phyloP scores from a whole-genome alignment of 2,888 invertebrate genomes.

The Acanthoscelides obtectus region DNA sequence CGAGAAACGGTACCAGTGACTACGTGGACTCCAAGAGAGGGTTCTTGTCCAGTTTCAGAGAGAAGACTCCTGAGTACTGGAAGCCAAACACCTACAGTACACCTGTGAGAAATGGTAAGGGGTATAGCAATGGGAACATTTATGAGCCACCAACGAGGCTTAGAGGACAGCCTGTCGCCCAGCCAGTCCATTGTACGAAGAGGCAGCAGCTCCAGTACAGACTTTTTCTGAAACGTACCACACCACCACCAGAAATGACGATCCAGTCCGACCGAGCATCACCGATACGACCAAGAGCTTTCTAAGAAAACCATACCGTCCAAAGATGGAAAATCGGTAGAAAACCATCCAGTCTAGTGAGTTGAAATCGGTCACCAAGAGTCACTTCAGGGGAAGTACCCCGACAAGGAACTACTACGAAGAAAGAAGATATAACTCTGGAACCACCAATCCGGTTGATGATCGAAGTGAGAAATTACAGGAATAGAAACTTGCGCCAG shows the following conservation, averaged over 20 bases:
- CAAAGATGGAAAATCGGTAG: conserved; percentile 59
- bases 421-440: conserved; percentile 44
- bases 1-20: conserved; percentile 52
- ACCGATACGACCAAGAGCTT: conserved; percentile 68
- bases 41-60: conserved; percentile 64
- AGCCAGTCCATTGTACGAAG: conserved; percentile 51
- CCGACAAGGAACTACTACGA: conserved; percentile 49
- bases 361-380: conserved; percentile 64
- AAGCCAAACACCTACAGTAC: conserved; percentile 33
- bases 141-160: conserved; percentile 48
- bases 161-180: conserved; percentile 31
- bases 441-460: conserved; percentile 53
- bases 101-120: conserved; percentile 35
- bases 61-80: conserved; percentile 61
- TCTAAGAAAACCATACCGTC: conserved; percentile 65
- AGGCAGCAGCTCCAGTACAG: conserved; percentile 64
- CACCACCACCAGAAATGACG: conserved; percentile 62
- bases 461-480: conserved; percentile 55
- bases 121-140: conserved; percentile 40
- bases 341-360: conserved; percentile 69
- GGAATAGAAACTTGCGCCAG: conserved; percentile 12
- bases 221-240: conserved; percentile 69
- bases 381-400: conserved; percentile 25
- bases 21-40: conserved; percentile 51
- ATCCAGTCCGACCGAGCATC: conserved; percentile 62